Conservation (phyloP, 2,888 invertebrate genomes). For the Muschampia plurimacula region DNA sequence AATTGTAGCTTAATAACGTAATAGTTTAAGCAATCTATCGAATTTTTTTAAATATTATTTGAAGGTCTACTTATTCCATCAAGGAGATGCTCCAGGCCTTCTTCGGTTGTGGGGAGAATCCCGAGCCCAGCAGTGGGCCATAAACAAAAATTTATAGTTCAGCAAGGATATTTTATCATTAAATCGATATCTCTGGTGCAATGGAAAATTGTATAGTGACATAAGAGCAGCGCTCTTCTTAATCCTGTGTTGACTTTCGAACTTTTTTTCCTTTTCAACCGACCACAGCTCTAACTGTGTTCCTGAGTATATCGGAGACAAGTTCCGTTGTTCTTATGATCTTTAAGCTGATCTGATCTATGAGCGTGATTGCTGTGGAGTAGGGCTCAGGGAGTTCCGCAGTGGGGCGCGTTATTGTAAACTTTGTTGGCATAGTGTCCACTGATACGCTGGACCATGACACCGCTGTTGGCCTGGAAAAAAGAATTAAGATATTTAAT, state of each 20-base stretch:
- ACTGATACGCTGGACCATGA: conserved; percentile 61
- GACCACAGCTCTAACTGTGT: conserved; percentile 78
- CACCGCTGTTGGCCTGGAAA: conserved; percentile 68
- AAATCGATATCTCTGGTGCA: background rate
- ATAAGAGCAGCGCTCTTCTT: background rate
- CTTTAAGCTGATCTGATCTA: conserved; percentile 80
- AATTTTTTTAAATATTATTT: too few relatives aligned
- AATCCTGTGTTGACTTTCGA: background rate
- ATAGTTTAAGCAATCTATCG: too few relatives aligned
- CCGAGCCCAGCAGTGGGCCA: too few relatives aligned
- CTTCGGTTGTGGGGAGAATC: too few relatives aligned
- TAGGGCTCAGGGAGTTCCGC: conserved; percentile 59
- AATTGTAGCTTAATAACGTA: too few relatives aligned
- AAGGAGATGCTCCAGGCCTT: too few relatives aligned
- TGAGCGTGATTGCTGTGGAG: conserved; percentile 76
- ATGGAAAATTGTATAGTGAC: too few relatives aligned
- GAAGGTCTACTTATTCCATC: too few relatives aligned
- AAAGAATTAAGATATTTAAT: background rate
- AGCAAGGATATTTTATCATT: background rate
- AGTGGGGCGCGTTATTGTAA: conserved; percentile 61
- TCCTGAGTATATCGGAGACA: conserved; percentile 74
- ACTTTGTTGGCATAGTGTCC: conserved; percentile 64
- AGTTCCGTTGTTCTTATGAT: conserved; percentile 80
- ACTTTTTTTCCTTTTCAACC: conserved; percentile 53
- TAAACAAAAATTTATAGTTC: too few relatives aligned